A percentile compares a stretch with the other conserved stretches of the same genome.
phyloP scores from a whole-genome alignment of 2,113 vertebrate genomes.

The western clawed frog (Xenopus tropicalis) region UCB_Xtro_10.0 CM004451.2:22257001-22257500 shows the following conservation, averaged over 20 bases:
- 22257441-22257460: too few species aligned
- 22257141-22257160: conserved; percentile 20
- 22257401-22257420: too few species aligned
- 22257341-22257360: too few species aligned
- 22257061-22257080: not conserved
- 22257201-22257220: conserved; percentile 18
- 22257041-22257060: not conserved
- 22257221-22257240: conserved; percentile 6
- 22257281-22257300: not conserved
- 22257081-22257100: not conserved
- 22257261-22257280: not conserved
- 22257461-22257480: too few species aligned
- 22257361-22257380: too few species aligned
- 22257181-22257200: conserved; percentile 19
- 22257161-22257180: conserved; percentile 15
- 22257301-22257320: too few species aligned
- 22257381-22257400: too few species aligned
- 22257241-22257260: conserved; percentile 13
- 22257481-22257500: too few species aligned
- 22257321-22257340: too few species aligned
- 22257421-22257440: too few species aligned
- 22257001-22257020: too few species aligned
- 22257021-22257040: too few species aligned
- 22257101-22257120: not conserved
- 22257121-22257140: not conserved